These are phyloP conservation scores for Cyphomyrmex costatus DNA, from an alignment of 1,140 invertebrate species.

Conservation along the genomic window DNA sequence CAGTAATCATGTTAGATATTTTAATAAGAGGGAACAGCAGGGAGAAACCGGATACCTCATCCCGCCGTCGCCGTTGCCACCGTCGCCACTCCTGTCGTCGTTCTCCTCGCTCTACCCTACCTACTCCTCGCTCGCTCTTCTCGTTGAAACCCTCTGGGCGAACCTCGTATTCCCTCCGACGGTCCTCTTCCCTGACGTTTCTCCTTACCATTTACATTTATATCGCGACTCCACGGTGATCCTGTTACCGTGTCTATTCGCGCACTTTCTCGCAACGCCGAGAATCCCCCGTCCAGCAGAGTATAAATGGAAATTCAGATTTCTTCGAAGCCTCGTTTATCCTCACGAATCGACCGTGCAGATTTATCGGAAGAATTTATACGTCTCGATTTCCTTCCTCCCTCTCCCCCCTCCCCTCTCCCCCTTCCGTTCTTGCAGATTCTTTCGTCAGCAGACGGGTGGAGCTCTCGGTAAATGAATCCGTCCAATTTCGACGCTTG, in stretches of 20 bases:
- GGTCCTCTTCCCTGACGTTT: constrained; percentile 63
- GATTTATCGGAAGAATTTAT: constrained; percentile 60
- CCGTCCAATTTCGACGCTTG: constrained; percentile 26
- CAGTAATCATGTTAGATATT: constrained; percentile 86
- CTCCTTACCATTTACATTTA: constrained; percentile 79
- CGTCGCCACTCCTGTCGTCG: constrained; percentile 17
- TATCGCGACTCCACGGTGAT: constrained; percentile 78
- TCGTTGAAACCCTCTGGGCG: constrained; percentile 41
- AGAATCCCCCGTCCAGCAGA: constrained; percentile 49
- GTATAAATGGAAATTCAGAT: constrained; percentile 73
- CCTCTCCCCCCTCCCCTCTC: too few species aligned
- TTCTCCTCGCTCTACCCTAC: constrained; percentile 3
- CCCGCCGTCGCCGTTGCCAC: constrained; percentile 43
- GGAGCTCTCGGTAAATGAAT: constrained; percentile 49
- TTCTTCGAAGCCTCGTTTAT: constrained; percentile 70
- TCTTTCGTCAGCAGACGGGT: neutral
- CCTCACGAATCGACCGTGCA: constrained; percentile 51
- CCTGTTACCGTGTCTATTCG: constrained; percentile 73
- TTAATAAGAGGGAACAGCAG: constrained; percentile 84
- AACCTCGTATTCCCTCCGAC: constrained; percentile 56
- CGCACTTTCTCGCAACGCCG: constrained; percentile 57
- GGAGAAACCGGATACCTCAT: constrained; percentile 78
- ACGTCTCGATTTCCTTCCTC: constrained; percentile 9
- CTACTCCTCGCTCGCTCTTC: neutral
- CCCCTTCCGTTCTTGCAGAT: neutral